A percentile compares a stretch with the other conserved stretches of the same genome.
phyloP scores from a whole-genome alignment of 2,113 vertebrate genomes.

The Nothocercus julius region DNA sequence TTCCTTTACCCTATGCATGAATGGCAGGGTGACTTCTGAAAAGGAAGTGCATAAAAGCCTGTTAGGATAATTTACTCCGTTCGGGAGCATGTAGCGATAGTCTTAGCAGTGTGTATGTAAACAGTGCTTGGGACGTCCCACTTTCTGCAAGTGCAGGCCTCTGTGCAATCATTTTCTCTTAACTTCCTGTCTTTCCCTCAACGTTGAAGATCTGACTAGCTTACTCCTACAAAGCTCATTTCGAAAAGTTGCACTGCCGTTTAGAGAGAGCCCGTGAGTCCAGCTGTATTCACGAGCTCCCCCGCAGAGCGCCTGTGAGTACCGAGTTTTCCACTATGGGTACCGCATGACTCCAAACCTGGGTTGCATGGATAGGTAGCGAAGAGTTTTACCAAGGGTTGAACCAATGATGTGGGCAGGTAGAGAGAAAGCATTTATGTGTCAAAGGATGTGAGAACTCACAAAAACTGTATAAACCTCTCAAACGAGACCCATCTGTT shows the following conservation, averaged over 20 bases:
- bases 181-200: background rate
- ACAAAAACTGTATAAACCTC: background rate
- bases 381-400: background rate
- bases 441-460: slow-evolving; percentile 28
- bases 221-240: background rate
- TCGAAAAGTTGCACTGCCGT: background rate
- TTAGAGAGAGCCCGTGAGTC: background rate
- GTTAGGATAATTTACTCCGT: background rate
- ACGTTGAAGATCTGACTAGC: background rate
- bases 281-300: background rate
- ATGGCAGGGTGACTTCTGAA: background rate
- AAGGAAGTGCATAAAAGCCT: background rate
- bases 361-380: background rate
- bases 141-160: background rate
- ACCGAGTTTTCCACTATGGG: background rate
- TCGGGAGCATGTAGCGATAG: background rate
- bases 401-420: background rate
- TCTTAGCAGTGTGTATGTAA: background rate
- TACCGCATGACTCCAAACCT: background rate
- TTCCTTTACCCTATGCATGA: background rate
- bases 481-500: background rate
- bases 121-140: background rate
- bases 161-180: background rate
- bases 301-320: background rate
- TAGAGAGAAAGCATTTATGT: background rate